phyloP scores from a whole-genome alignment of 35 echinoderm and acorn worm species.

The Ptychodera flava region DNA sequence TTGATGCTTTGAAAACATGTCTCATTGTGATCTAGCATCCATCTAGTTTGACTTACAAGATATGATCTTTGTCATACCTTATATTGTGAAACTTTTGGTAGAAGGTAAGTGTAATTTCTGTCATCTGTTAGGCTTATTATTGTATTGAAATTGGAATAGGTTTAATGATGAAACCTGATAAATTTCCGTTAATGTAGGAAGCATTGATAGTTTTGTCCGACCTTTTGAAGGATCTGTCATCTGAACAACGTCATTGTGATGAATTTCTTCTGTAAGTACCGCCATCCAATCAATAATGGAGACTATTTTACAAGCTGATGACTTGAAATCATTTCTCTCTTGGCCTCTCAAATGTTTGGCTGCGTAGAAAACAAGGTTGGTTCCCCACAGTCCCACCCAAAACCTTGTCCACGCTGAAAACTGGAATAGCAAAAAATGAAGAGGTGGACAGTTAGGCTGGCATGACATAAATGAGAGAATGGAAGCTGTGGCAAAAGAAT shows the following conservation, averaged over 20 bases:
- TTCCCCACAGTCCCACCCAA: constrained; percentile 97
- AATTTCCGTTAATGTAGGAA: too few relatives aligned
- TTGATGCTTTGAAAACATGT: too few relatives aligned
- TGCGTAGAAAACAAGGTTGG: constrained; percentile 89
- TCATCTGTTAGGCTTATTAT: too few relatives aligned
- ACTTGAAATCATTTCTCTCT: constrained; percentile 87
- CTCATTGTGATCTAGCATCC: too few relatives aligned
- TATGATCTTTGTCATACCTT: too few relatives aligned
- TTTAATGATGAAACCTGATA: too few relatives aligned
- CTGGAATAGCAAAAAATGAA: constrained; percentile 23
- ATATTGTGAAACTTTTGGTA: too few relatives aligned
- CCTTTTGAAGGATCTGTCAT: constrained; percentile 86
- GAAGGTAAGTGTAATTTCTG: too few relatives aligned
- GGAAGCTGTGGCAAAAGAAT: too few relatives aligned
- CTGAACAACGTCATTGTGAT: constrained; percentile 56
- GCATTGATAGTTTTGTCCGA: constrained; percentile 34
- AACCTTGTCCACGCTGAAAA: constrained; percentile 90
- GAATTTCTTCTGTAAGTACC: constrained; percentile 60
- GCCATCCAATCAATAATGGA: constrained; percentile 87
- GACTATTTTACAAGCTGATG: constrained; percentile 84
- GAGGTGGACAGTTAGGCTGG: neutral
- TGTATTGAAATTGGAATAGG: too few relatives aligned
- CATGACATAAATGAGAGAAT: neutral
- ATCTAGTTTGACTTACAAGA: too few relatives aligned
- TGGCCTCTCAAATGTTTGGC: constrained; percentile 81